Evolutionary conservation across 64 coral and sea anemone genomes (phyloP).

Genomic region (Acropora tenuis): DNA sequence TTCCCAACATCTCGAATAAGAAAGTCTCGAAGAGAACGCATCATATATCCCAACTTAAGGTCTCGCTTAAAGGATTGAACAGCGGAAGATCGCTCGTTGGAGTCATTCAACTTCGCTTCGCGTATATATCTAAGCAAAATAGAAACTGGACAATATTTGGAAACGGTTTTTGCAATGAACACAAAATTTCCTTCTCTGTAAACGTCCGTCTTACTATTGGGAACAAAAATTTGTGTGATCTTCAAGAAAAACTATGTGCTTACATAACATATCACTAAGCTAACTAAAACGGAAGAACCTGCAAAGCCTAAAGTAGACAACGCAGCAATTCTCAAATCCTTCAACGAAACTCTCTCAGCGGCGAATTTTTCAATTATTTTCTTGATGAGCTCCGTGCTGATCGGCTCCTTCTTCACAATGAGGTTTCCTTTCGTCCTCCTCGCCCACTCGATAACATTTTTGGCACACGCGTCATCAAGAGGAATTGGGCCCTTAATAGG

Average conservation of each 20-base stretch:
- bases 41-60: not conserved
- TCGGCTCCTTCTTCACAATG: not conserved
- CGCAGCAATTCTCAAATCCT: slow-evolving; percentile 56
- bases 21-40: not conserved
- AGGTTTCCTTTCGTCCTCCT: slow-evolving; percentile 20
- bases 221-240: not conserved
- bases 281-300: slow-evolving; percentile 50
- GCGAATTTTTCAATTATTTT: slow-evolving; percentile 54
- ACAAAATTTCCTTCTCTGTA: slow-evolving; percentile 54
- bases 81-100: not conserved
- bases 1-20: too few relatives aligned
- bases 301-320: slow-evolving; percentile 56
- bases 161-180: slow-evolving; percentile 18
- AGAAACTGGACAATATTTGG: slow-evolving; percentile 66
- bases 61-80: not conserved
- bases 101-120: not conserved
- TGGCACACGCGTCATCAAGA: not conserved
- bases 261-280: slow-evolving; percentile 19
- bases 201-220: slow-evolving; percentile 1
- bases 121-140: slow-evolving; percentile 40
- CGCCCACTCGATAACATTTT: slow-evolving; percentile 6
- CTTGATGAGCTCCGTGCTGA: slow-evolving; percentile 15
- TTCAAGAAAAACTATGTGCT: slow-evolving; percentile 31
- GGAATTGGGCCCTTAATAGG: slow-evolving; percentile 12
- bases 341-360: not conserved